Evolutionary conservation across 1,140 invertebrate genomes (phyloP), one percentile per base, ranked within the genome.

Genomic region (Apis dorsata): DNA sequence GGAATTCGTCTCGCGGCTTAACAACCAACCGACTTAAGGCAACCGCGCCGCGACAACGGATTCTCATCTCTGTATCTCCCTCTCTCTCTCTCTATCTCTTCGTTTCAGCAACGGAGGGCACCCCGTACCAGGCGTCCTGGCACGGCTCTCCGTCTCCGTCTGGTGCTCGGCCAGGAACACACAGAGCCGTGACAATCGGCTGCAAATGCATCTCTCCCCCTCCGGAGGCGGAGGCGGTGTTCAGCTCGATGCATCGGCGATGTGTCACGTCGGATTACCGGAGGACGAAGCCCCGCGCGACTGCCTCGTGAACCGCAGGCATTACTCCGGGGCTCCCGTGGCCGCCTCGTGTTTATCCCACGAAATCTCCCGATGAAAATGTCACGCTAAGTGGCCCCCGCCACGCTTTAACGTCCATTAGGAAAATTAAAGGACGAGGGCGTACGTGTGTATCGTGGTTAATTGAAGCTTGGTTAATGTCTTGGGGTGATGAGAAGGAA

Each of bases 1-100:
- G 69, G 79, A 89, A 90, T 90, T 90, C 88, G 81, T 90, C 88
- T 87, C 88, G 87, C 83, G 84, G 88, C 88, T 90, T 89, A 90
- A 89, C 88, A 89, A 86, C 81, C 86, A 17, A 69, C 55, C 74
- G 83, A 87, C 83, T 86, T 87, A 87, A 87, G 73, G 74, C 87
- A 77, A 75, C 77, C 79, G 74, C 81, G 78, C 63, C 51, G 65
- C 71, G 62, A 53, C 74, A 71, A 80, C 60, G 59, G 34, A 83
- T 24, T 76, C 79, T 53, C 79, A 60, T 21, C 65, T 21, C 66
- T 19, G 11, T 34, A 62, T 63, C 19, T 19, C 57, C 19, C 34
- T 51, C 72, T 19, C 2, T 10, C 62, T 17, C 24, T 28, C 62
- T 7, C 24, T 24, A n/a, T 24, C 17, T 44, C 53, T 70, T 44